Evolutionary conservation across 2,888 invertebrate species (phyloP), one percentile per base, ranked within the genome.

Genomic region (Apodemia duryi): DNA sequence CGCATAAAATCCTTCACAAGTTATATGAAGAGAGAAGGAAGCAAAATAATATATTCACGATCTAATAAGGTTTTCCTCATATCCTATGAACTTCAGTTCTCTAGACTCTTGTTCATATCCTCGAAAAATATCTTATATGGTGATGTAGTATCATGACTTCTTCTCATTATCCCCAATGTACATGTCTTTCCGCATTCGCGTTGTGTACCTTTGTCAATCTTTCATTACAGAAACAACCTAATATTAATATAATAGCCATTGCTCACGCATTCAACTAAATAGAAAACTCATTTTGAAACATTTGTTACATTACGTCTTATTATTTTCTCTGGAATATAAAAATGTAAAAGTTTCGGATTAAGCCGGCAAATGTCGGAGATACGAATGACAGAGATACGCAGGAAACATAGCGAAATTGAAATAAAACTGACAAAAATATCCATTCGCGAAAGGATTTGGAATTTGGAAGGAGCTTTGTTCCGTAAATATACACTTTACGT

Each of bases 321-420:
- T 46, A 46, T 46, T 46, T 13, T 46, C 46, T 13, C 11, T 46
- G 13, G 46, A 46, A 46, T 3, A 46, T 13, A 46, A 46, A 13
- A 35, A 60, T 28, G 35, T 60, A 35, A 35, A 60, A 46, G 62
- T 62, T 46, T 62, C n/a, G 29, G 62, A 2, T 35, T 52, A 52
- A 63, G 35, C 29, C 38, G 41, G 28, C 54, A 6, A 9, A 38
- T 4, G 28, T 2, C 13, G 63, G 41, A 28, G 11, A 41, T 54
- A 38, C 28, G 54, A 63, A 38, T 54, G 54, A 63, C 63, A 21
- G 21, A 38, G 52, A 3, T 63, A 54, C 54, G 54, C 29, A 5
- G 7, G 29, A 9, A 43, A 41, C 54, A 54, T 11, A 41, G 28
- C 21, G 9, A 10, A n/a, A 28, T 28, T 54, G 52, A 49, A 49